These are phyloP conservation scores for Prietella phreatophila DNA, from an alignment of 2,113 vertebrate genomes.

Conservation along the genomic window DNA sequence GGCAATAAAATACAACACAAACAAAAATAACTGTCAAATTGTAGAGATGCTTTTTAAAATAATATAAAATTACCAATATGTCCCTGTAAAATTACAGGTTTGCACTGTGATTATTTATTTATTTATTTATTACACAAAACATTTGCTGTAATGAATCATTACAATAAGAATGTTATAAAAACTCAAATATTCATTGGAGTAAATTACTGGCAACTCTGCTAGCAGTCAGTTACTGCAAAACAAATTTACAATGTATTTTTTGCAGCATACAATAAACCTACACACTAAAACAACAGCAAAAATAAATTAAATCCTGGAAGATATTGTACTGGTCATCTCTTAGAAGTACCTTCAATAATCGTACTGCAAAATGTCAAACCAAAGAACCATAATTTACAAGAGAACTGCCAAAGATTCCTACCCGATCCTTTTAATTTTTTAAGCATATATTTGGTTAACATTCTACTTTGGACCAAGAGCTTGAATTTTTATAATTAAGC, in stretches of 20 bases:
- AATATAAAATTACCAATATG: background rate
- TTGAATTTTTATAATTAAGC: background rate
- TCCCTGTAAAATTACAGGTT: background rate
- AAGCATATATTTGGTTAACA: background rate
- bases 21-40: background rate
- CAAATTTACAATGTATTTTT: background rate
- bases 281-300: background rate
- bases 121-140: too few species aligned
- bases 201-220: background rate
- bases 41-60: background rate
- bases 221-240: background rate
- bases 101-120: background rate
- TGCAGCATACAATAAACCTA: background rate
- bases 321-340: too few species aligned
- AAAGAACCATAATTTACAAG: background rate
- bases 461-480: background rate
- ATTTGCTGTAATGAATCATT: background rate
- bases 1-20: background rate
- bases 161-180: background rate
- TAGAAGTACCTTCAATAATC: background rate
- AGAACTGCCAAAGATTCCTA: background rate
- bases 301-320: background rate
- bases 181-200: background rate
- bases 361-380: background rate
- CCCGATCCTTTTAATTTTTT: background rate